phyloP scores from a whole-genome alignment of 2,113 vertebrate genomes.

The Syngnathus floridae region DNA sequence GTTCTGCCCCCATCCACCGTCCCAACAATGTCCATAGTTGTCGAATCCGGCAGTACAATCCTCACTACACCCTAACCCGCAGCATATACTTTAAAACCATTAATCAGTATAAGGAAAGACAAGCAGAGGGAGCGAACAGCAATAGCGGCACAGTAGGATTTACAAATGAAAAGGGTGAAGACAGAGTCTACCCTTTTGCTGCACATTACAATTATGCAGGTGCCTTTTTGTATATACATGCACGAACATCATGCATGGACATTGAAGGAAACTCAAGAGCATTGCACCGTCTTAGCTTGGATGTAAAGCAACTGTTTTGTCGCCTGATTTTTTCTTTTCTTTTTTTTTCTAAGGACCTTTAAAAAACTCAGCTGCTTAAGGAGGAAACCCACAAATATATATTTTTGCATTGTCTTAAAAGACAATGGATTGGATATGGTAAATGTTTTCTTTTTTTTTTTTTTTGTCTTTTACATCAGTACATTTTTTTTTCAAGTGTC shows the following conservation, averaged over 20 bases:
- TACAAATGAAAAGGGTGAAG: constrained; percentile 19
- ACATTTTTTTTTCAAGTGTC: constrained; percentile 28
- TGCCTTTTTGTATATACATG: constrained; percentile 55
- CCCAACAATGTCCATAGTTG: constrained; percentile 8
- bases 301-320: constrained; percentile 30
- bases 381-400: constrained; percentile 44
- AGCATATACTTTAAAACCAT: constrained; percentile 16
- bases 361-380: constrained; percentile 50
- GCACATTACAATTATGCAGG: constrained; percentile 26
- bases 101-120: constrained; percentile 15
- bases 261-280: constrained; percentile 17
- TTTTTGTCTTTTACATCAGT: constrained; percentile 23
- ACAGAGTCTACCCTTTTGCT: constrained; percentile 25
- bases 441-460: constrained; percentile 22
- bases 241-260: constrained; percentile 46
- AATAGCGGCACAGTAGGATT: constrained; percentile 16
- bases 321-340: constrained; percentile 1
- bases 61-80: constrained; percentile 18
- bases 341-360: constrained; percentile 42
- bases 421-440: constrained; percentile 44
- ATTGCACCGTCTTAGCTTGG: constrained; percentile 24
- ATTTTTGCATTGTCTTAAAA: constrained; percentile 55
- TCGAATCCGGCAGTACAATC: constrained; percentile 15
- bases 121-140: constrained; percentile 8
- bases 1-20: constrained; percentile 10